Conservation (phyloP, 1,140 invertebrate genomes). For the Lepidurus arcticus region DNA sequence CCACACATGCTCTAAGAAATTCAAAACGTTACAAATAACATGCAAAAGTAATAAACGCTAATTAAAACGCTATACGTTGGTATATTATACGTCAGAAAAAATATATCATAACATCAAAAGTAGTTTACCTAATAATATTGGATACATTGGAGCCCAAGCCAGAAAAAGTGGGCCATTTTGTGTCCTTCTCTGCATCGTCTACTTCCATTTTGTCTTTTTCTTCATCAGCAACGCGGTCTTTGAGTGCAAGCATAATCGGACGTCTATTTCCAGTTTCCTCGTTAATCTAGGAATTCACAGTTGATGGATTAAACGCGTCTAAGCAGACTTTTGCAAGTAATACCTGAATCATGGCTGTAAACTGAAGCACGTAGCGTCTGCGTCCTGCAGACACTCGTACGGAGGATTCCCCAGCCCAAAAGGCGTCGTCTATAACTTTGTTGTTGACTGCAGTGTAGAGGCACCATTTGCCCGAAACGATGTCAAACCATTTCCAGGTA, state of each 20-base stretch:
- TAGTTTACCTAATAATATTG: background rate
- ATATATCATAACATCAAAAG: background rate
- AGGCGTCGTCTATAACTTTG: constrained; percentile 75
- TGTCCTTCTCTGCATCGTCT: constrained; percentile 35
- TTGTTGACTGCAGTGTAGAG: constrained; percentile 68
- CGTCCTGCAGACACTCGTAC: constrained; percentile 67
- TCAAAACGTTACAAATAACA: background rate
- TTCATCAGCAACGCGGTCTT: constrained; percentile 39
- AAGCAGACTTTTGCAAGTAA: too few relatives aligned
- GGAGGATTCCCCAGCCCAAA: constrained; percentile 65
- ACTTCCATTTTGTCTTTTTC: constrained; percentile 39
- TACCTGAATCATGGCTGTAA: constrained; percentile 76
- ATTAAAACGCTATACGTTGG: too few relatives aligned
- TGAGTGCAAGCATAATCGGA: constrained; percentile 69
- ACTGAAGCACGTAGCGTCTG: constrained; percentile 71
- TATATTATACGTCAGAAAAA: background rate
- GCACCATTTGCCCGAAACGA: constrained; percentile 73
- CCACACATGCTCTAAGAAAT: constrained; percentile 56
- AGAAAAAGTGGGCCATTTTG: constrained; percentile 29
- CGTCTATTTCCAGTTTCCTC: constrained; percentile 76
- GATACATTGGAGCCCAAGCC: constrained; percentile 27
- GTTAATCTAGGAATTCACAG: constrained; percentile 48
- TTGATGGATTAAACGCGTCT: background rate
- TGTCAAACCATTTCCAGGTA: constrained; percentile 82
- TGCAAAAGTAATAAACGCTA: background rate